Conservation (phyloP, 2,888 invertebrate species). For the Globia sparganii region DNA sequence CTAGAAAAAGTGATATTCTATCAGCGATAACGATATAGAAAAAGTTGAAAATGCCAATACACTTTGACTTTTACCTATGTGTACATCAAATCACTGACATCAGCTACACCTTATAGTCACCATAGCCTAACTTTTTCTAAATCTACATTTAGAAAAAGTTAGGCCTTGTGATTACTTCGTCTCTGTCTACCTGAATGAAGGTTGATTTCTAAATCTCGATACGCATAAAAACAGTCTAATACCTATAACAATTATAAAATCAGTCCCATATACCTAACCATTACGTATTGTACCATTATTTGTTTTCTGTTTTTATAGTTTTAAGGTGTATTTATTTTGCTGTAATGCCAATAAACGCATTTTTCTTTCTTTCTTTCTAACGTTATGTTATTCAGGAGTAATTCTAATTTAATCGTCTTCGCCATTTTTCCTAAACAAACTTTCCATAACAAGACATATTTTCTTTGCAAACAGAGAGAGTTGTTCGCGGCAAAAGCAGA, state of each 20-base stretch:
- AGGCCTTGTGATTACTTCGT: neutral
- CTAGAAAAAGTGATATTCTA: neutral
- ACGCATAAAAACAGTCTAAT: neutral
- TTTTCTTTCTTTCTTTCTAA: too few species aligned
- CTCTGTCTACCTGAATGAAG: too few species aligned
- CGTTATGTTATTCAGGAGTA: neutral
- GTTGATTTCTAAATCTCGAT: neutral
- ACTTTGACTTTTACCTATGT: neutral
- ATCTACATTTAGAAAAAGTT: neutral
- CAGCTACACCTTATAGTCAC: neutral
- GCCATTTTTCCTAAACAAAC: neutral
- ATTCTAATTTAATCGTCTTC: neutral
- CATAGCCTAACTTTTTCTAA: neutral
- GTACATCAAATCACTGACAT: neutral
- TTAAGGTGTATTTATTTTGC: too few species aligned
- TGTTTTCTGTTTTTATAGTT: too few species aligned
- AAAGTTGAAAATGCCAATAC: neutral
- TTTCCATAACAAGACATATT: constrained; percentile 13
- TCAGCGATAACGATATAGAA: neutral
- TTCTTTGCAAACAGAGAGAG: constrained; percentile 93
- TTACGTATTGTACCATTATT: too few species aligned
- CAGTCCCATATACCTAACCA: neutral
- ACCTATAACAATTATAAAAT: too few species aligned
- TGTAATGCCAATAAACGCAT: too few species aligned
- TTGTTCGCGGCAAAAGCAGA: constrained; percentile 95